These are phyloP conservation scores for Xestia ashworthii DNA, from an alignment of 2,888 invertebrate species.

Conservation along the genomic window DNA sequence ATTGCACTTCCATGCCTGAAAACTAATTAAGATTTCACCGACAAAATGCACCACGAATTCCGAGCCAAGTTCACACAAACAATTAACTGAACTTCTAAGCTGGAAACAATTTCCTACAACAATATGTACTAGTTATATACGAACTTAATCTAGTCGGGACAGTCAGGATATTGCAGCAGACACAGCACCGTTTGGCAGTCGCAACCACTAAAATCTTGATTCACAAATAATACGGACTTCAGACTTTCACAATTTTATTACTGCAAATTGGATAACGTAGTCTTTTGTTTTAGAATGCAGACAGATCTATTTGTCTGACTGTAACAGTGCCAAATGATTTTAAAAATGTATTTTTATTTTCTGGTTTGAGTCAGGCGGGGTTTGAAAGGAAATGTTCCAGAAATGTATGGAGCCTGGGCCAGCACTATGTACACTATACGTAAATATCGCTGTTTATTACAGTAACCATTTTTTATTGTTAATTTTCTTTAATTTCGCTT, in stretches of 20 bases:
- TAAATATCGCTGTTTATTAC: too few species aligned
- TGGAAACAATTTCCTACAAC: conserved; percentile 60
- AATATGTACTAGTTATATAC: conserved; percentile 42
- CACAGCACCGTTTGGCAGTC: conserved; percentile 61
- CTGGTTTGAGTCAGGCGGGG: conserved; percentile 17
- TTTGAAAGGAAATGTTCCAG: too few species aligned
- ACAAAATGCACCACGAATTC: conserved; percentile 51
- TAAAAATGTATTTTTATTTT: conserved; percentile 35
- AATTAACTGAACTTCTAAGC: conserved; percentile 65
- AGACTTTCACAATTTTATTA: conserved; percentile 48
- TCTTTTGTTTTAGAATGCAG: conserved; percentile 56
- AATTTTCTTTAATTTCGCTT: too few species aligned
- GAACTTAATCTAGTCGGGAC: conserved; percentile 50
- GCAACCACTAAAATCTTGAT: conserved; percentile 48
- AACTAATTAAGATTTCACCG: conserved; percentile 64
- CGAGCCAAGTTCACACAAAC: conserved; percentile 61
- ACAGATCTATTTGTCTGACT: conserved; percentile 56
- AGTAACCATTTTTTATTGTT: too few species aligned
- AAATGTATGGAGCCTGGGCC: too few species aligned
- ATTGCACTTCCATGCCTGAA: conserved; percentile 40
- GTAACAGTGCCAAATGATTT: conserved; percentile 50
- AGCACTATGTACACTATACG: too few species aligned
- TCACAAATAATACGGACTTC: conserved; percentile 47
- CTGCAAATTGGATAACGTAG: conserved; percentile 48
- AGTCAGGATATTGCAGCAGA: conserved; percentile 63